Evolutionary conservation across 2,888 invertebrate species (phyloP).

Genomic region (Euspilapteryx auroguttella): DNA sequence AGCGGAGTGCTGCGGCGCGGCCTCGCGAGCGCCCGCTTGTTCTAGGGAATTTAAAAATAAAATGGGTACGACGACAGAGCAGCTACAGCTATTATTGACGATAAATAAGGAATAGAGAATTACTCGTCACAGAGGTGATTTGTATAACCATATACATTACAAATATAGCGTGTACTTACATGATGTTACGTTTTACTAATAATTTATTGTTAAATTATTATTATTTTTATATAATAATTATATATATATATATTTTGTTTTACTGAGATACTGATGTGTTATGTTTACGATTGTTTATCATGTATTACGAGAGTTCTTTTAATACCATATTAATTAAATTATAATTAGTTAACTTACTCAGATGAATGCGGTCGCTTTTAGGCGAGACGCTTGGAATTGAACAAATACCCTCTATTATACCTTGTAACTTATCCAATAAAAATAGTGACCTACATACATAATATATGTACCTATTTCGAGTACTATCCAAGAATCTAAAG

Average conservation of each 20-base stretch:
- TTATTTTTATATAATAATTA: constrained; percentile 31
- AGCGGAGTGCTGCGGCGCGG: too few relatives aligned
- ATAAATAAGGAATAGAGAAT: too few relatives aligned
- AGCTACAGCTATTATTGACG: too few relatives aligned
- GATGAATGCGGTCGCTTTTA: neutral
- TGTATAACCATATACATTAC: too few relatives aligned
- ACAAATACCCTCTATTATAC: constrained; percentile 10
- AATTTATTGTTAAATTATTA: constrained; percentile 39
- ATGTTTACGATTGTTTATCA: too few relatives aligned
- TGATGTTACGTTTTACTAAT: constrained; percentile 48
- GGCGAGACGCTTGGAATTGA: constrained; percentile 30
- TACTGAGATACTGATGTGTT: too few relatives aligned
- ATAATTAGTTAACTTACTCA: too few relatives aligned
- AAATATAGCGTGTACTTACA: too few relatives aligned
- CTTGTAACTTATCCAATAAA: constrained; percentile 18
- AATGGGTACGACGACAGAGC: constrained; percentile 35
- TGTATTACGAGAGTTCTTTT: too few relatives aligned
- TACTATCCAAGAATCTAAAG: constrained; percentile 2
- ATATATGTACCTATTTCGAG: constrained; percentile 1
- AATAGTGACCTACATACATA: constrained; percentile 6
- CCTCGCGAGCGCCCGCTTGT: neutral
- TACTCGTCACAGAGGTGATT: too few relatives aligned
- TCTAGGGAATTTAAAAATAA: constrained; percentile 16
- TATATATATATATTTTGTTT: too few relatives aligned
- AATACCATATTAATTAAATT: too few relatives aligned